A percentile compares a stretch with the other conserved stretches of the same genome.
phyloP scores from a whole-genome alignment of 2,797 vertebrate genomes.

The Catostomus latipinnis region DNA sequence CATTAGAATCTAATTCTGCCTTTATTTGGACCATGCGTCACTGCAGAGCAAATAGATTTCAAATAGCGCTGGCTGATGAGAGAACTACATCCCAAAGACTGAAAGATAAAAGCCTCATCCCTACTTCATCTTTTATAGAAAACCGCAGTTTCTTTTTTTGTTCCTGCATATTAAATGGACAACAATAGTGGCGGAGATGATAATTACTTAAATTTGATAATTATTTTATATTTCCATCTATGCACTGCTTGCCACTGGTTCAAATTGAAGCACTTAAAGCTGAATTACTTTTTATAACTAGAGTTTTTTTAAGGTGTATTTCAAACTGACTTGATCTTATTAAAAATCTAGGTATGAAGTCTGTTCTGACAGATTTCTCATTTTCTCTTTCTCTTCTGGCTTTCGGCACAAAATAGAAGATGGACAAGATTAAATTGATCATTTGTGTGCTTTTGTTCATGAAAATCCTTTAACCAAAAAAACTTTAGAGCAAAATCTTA shows the following conservation, averaged over 20 bases:
- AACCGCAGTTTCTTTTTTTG: slow-evolving; percentile 27
- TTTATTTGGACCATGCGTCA: slow-evolving; percentile 51
- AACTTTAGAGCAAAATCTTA: neutral
- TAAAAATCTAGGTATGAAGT: slow-evolving; percentile 21
- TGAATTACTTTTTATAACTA: slow-evolving; percentile 41
- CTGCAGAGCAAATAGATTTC: slow-evolving; percentile 43
- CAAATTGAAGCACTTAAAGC: slow-evolving; percentile 59
- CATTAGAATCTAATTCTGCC: slow-evolving; percentile 47
- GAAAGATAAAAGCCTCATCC: slow-evolving; percentile 16
- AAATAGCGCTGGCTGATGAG: slow-evolving; percentile 17
- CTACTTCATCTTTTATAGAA: slow-evolving; percentile 25
- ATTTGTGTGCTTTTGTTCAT: neutral
- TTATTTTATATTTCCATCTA: slow-evolving; percentile 54
- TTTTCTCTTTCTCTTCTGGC: neutral
- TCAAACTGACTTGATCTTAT: slow-evolving; percentile 37
- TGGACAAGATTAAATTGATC: neutral
- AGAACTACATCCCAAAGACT: slow-evolving; percentile 15
- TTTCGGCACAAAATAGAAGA: neutral
- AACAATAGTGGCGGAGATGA: slow-evolving; percentile 43
- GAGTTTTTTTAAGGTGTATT: slow-evolving; percentile 16
- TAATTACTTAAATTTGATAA: slow-evolving; percentile 59
- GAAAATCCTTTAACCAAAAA: slow-evolving; percentile 1
- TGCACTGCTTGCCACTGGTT: slow-evolving; percentile 24
- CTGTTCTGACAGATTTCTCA: neutral
- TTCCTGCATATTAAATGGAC: slow-evolving; percentile 41